phyloP scores from a whole-genome alignment of 2,113 vertebrate genomes.

The Mormoops blainvillei region DNA sequence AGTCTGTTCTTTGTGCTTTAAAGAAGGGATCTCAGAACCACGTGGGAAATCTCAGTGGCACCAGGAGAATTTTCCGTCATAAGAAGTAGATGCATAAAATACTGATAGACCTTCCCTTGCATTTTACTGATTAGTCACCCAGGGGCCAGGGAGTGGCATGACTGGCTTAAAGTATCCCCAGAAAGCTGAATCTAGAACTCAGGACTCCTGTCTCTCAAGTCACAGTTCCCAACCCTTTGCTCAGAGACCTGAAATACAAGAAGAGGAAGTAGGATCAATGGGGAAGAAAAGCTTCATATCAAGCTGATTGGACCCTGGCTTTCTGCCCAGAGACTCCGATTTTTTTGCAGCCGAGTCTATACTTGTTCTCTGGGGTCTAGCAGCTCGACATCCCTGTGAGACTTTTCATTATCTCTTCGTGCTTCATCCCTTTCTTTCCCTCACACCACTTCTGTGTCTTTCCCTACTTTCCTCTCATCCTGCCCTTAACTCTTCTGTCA shows the following conservation, averaged over 20 bases:
- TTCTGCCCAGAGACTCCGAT: background rate
- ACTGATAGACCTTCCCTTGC: background rate
- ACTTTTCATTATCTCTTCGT: background rate
- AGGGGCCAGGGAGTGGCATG: background rate
- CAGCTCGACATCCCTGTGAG: background rate
- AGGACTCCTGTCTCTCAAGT: background rate
- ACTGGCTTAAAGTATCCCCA: background rate
- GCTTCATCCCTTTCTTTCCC: background rate
- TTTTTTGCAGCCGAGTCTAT: background rate
- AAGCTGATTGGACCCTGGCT: background rate
- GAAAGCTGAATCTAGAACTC: background rate
- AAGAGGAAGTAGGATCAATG: background rate
- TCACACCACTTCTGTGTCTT: background rate
- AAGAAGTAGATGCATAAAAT: background rate
- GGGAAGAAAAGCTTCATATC: background rate
- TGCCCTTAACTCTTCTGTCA: background rate
- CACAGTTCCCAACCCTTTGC: background rate
- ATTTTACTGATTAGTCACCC: background rate
- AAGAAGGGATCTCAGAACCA: background rate
- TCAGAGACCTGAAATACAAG: background rate
- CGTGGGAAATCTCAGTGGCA: background rate
- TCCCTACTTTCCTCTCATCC: background rate
- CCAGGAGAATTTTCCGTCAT: background rate
- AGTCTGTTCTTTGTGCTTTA: background rate
- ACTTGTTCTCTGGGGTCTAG: background rate